Evolutionary conservation across 1,140 invertebrate genomes (phyloP), one percentile per base, ranked within the genome.

Genomic region (Sarcophaga bullata): DNA sequence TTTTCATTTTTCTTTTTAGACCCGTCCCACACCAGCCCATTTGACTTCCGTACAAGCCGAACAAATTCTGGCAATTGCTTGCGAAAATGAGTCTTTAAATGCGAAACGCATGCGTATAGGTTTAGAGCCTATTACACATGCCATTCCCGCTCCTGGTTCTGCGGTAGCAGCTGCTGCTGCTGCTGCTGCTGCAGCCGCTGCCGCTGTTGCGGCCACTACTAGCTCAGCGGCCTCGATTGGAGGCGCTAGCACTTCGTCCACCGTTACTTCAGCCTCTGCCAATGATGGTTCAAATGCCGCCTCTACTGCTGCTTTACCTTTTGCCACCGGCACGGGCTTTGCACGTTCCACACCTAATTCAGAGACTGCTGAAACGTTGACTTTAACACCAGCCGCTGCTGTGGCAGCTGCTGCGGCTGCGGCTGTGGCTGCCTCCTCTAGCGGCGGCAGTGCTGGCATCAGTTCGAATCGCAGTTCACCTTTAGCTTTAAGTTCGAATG

Each of bases 71-170:
- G 97, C 97, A 84, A 95, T 95, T 85, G 98, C 98, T 73, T 98
- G 97, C 91, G 97, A 98, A 91, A 98, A 98, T 90, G 98, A 98
- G 91, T 97, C 96, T 90, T 95, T 98, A 90, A 98, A 98, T 91
- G 97, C 97, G 48, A 98, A 98, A 91, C 93, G 97, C 86, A 98
- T 98, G 97, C 93, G 97, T 84, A 93, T 98, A 86, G 98, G 98
- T 81, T 92, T 98, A 85, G 97, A 98, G 90, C 98, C 97, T 62
- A 95, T 98, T 90, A 95, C 96, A 91, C 95, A 97, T 91, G 95
- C 95, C 19, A 93, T 95, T 92, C 95, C 95, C 84, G 92, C 94
- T 83, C 91, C 94, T 58, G 87, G 88, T 52, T 89, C 86, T 81
- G 93, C 94, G 78, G 92, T 93, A 80, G 93, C 93, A 19, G 92